Conservation (phyloP, 2,797 vertebrate genomes). For the Parambassis ranga region DNA sequence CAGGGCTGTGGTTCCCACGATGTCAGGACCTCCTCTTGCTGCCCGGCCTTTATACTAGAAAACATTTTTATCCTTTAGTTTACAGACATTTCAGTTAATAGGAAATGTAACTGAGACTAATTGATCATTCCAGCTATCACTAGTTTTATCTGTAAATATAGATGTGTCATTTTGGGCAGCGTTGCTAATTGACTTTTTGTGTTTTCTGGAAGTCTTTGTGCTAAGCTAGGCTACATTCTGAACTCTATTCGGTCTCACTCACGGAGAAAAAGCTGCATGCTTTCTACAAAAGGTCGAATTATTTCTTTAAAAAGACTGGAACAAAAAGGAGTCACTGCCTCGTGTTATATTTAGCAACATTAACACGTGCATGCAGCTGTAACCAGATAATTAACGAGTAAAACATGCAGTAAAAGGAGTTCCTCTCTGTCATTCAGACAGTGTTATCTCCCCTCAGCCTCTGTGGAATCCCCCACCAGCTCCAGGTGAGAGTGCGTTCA, state of each 20-base stretch:
- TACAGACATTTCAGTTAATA: too few species aligned
- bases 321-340: neutral
- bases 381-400: slow-evolving; percentile 18
- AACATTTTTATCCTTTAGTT: too few species aligned
- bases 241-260: too few species aligned
- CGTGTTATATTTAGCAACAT: neutral
- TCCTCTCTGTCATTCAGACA: neutral
- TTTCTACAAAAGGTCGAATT: neutral
- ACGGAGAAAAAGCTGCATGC: neutral
- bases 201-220: too few species aligned
- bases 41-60: too few species aligned
- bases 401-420: slow-evolving; percentile 11
- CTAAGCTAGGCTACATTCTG: neutral
- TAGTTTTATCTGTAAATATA: too few species aligned
- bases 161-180: too few species aligned
- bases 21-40: too few species aligned
- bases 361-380: neutral
- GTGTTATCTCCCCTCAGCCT: slow-evolving; percentile 20
- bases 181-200: too few species aligned
- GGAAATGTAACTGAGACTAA: too few species aligned
- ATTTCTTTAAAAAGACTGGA: neutral
- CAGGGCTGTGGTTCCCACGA: neutral
- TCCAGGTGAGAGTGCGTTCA: slow-evolving; percentile 12
- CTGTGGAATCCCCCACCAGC: slow-evolving; percentile 20
- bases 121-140: too few species aligned